Evolutionary conservation across 2,888 invertebrate genomes (phyloP).

Genomic region (Chironomus tentans): DNA sequence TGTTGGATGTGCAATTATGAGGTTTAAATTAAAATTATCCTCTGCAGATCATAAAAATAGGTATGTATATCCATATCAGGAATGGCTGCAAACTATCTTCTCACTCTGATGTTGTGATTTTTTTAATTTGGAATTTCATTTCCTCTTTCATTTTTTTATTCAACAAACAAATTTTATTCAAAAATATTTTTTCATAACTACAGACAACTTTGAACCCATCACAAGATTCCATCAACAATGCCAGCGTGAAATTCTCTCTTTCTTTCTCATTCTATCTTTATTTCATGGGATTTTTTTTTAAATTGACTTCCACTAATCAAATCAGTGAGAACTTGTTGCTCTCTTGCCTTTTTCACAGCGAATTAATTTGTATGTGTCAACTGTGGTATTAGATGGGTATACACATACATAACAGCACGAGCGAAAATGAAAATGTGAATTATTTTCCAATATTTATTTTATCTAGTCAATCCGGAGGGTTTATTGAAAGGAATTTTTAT

Average conservation of each 20-base stretch:
- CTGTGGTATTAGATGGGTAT: too few species aligned
- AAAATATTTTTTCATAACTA: too few species aligned
- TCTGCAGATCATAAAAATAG: not conserved
- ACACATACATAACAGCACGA: too few species aligned
- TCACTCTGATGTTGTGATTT: not conserved
- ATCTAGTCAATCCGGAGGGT: too few species aligned
- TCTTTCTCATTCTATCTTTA: too few species aligned
- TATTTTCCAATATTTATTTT: too few species aligned
- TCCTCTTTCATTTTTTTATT: not conserved
- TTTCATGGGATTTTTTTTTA: slow-evolving; percentile 5
- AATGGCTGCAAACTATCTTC: not conserved
- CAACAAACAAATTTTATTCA: not conserved
- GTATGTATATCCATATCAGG: not conserved
- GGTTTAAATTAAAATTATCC: slow-evolving; percentile 9
- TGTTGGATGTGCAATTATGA: slow-evolving; percentile 11
- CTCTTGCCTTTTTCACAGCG: not conserved
- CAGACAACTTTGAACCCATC: too few species aligned
- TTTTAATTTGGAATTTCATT: not conserved
- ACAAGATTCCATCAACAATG: not conserved
- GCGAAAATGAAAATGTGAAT: too few species aligned
- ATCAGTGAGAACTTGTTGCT: slow-evolving; percentile 17
- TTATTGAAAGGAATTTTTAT: too few species aligned
- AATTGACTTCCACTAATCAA: slow-evolving; percentile 21
- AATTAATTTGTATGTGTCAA: not conserved
- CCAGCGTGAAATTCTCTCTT: not conserved